These are phyloP conservation scores for Rhamnusium bicolor DNA, from an alignment of 2,888 invertebrate species.

Conservation along the genomic window DNA sequence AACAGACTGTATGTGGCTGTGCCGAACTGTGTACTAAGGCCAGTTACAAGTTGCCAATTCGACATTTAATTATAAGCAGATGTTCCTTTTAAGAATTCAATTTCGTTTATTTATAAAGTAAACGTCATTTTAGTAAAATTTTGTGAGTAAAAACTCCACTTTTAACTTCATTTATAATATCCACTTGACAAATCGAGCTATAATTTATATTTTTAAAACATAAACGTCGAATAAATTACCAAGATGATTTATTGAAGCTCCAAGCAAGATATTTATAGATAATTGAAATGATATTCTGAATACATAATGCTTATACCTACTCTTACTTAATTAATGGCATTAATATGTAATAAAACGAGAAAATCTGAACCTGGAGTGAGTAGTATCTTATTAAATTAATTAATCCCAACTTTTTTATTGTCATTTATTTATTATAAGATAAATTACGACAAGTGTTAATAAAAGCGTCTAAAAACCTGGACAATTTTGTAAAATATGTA, in stretches of 20 bases:
- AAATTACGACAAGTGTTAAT: neutral
- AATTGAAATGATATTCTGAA: slow-evolving; percentile 19
- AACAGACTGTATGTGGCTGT: no score
- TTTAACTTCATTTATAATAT: neutral
- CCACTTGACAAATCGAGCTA: slow-evolving; percentile 14
- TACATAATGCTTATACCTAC: slow-evolving; percentile 26
- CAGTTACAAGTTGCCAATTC: no score
- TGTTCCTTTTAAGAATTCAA: no score
- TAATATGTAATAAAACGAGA: slow-evolving; percentile 20
- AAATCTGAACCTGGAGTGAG: neutral
- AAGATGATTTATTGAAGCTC: slow-evolving; percentile 15
- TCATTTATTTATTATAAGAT: neutral
- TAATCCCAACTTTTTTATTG: neutral
- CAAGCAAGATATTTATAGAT: slow-evolving; percentile 13
- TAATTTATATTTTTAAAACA: slow-evolving; percentile 7
- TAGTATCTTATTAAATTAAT: slow-evolving; percentile 10
- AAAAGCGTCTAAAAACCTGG: neutral
- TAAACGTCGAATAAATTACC: slow-evolving; percentile 20
- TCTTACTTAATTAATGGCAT: slow-evolving; percentile 20
- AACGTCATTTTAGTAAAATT: neutral
- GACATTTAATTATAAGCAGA: no score
- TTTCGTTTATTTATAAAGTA: no score
- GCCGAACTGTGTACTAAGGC: no score
- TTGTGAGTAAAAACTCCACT: neutral
- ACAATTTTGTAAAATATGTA: neutral